Conservation (phyloP, 2,888 invertebrate genomes). For the Melanchra persicariae region DNA sequence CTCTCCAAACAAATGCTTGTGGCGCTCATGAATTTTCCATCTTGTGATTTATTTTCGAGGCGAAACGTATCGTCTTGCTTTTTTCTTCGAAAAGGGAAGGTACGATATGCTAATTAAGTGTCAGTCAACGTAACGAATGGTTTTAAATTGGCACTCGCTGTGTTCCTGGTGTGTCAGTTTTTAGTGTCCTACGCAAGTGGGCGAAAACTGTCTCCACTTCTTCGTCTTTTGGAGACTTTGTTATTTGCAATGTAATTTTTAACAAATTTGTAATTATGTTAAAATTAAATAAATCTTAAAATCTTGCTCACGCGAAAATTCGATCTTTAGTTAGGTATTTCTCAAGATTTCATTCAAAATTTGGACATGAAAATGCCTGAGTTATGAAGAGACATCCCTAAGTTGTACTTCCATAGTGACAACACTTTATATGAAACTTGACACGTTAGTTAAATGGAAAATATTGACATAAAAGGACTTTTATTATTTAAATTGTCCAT, state of each 20-base stretch:
- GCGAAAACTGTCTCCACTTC: not conserved
- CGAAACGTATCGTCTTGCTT: slow-evolving; percentile 22
- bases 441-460: slow-evolving; percentile 70
- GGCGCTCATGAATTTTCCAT: slow-evolving; percentile 48
- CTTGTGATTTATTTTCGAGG: slow-evolving; percentile 46
- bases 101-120: slow-evolving; percentile 24
- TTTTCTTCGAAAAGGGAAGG: slow-evolving; percentile 40
- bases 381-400: slow-evolving; percentile 59
- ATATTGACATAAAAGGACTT: slow-evolving; percentile 64
- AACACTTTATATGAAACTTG: slow-evolving; percentile 62
- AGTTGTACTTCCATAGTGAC: slow-evolving; percentile 43
- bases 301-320: too few relatives aligned
- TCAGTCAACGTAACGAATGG: slow-evolving; percentile 17
- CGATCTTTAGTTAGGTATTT: too few relatives aligned
- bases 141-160: slow-evolving; percentile 29
- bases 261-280: too few relatives aligned
- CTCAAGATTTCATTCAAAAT: not conserved
- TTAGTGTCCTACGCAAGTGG: slow-evolving; percentile 2
- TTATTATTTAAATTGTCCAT: slow-evolving; percentile 71
- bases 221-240: not conserved
- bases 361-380: not conserved
- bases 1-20: slow-evolving; percentile 37
- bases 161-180: slow-evolving; percentile 15
- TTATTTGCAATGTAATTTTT: too few relatives aligned
- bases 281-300: too few relatives aligned